These are phyloP conservation scores for Hystrix brachyura DNA, from an alignment of 2,113 vertebrate species.

Conservation along the genomic window DNA sequence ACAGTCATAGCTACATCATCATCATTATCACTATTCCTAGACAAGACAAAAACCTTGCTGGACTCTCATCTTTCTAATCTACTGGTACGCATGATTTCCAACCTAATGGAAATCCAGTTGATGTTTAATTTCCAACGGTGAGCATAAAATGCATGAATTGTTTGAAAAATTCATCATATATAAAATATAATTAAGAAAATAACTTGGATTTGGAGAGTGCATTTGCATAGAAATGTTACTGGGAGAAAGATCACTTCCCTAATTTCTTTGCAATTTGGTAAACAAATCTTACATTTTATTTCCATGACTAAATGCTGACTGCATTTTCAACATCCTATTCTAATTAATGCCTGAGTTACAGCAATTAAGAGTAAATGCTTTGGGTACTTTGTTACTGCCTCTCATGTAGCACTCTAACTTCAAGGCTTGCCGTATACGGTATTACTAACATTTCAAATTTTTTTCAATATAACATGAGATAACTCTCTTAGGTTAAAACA, in stretches of 20 bases:
- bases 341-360: conserved; percentile 46
- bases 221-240: conserved; percentile 69
- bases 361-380: conserved; percentile 61
- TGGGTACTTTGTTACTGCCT: conserved; percentile 25
- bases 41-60: conserved; percentile 48
- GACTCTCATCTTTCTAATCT: conserved; percentile 42
- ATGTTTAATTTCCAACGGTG: conserved; percentile 51
- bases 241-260: conserved; percentile 54
- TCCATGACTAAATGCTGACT: conserved; percentile 30
- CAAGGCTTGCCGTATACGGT: conserved; percentile 38
- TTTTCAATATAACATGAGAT: not conserved
- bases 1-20: not conserved
- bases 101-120: conserved; percentile 57
- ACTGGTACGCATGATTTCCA: conserved; percentile 24
- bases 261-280: conserved; percentile 73
- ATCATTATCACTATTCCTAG: conserved; percentile 10
- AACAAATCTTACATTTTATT: conserved; percentile 64
- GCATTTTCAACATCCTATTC: not conserved
- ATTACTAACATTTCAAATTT: not conserved
- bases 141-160: conserved; percentile 35
- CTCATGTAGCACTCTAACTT: not conserved
- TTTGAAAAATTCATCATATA: conserved; percentile 58
- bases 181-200: conserved; percentile 71
- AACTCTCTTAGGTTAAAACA: conserved; percentile 27
- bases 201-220: conserved; percentile 40